Evolutionary conservation across 2,797 vertebrate species (phyloP).

Genomic region (Enteromius paludinosus): DNA sequence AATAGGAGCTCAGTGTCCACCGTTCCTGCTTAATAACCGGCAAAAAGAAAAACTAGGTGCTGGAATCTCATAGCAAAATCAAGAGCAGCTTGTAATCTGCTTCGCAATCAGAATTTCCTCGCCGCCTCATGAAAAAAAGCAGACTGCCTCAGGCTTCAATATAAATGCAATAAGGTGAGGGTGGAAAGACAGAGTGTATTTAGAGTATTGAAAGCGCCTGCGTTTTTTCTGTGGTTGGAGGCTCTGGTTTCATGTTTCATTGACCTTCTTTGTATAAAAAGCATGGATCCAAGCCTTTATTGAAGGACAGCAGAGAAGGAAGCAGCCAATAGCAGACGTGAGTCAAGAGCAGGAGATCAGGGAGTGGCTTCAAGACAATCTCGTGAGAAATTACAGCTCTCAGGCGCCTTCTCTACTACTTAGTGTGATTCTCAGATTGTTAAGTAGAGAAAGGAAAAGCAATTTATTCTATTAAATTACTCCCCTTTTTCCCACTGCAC

Average conservation of each 20-base stretch:
- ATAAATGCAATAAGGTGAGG: constrained; percentile 38
- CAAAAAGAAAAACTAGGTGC: constrained; percentile 7
- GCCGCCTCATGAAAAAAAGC: constrained; percentile 35
- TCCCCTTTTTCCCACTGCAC: not conserved
- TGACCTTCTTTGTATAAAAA: constrained; percentile 42
- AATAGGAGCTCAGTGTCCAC: constrained; percentile 16
- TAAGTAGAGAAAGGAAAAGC: constrained; percentile 13
- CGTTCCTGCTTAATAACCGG: not conserved
- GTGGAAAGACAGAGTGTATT: constrained; percentile 20
- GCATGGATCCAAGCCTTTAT: constrained; percentile 6
- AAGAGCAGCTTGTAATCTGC: constrained; percentile 52
- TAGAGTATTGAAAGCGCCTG: not conserved
- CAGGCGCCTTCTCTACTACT: not conserved
- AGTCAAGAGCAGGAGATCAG: constrained; percentile 30
- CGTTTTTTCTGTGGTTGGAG: constrained; percentile 3
- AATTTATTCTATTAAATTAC: constrained; percentile 26
- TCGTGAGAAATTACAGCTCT: constrained; percentile 26
- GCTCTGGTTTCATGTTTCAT: constrained; percentile 46
- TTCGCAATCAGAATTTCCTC: constrained; percentile 51
- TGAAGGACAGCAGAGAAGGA: constrained; percentile 30
- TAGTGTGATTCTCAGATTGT: not conserved
- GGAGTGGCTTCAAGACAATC: constrained; percentile 31
- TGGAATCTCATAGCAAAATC: constrained; percentile 29
- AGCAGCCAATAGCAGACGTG: constrained; percentile 14
- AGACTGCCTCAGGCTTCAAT: constrained; percentile 40